Evolutionary conservation across 2,888 invertebrate species (phyloP), one percentile per base, ranked within the genome.

Genomic region (Amiota communis): DNA sequence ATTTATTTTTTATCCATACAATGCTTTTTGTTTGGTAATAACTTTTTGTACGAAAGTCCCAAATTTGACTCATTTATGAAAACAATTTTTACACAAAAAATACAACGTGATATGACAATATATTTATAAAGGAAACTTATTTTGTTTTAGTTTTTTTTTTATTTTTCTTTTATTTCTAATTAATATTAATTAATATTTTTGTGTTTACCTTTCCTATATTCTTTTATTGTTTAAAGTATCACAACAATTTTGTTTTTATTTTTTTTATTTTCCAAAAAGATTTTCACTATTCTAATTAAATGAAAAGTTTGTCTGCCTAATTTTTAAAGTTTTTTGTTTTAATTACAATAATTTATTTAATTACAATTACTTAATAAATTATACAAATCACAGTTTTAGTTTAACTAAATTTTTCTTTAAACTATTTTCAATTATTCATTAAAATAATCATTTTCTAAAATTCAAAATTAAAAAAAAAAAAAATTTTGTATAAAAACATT

Each of bases 311-410:
- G 17, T 17, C 23, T 59, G 59, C 59, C 20, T 59, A 17, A 59
- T 17, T 17, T 59, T 36, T 17, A 36, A 63, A 63, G 2, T 36
- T 2, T 36, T 23, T 23, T 3, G n/a, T 23, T 23, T 36, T 36
- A 36, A 36, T 36, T 36, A n/a, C n/a, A n/a, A n/a, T 36, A 68
- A 68, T 68, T 68, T 68, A 1, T 23, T 51, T 51, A 51, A 23
- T 36, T 47, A 65, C 12, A 15, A 17, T 20, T 51, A n/a, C n/a
- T 51, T n/a, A 51, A 51, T 12, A 51, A 63, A 51, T 23, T 51
- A 68, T 49, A 17, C 80, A 80, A 78, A 83, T 83, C 83, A 83
- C 83, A 83, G 83, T 74, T 75, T 83, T 82, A 83, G 86, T 86
- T 78, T 51, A 82, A 83, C 84, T 83, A 82, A 85, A 77, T 13